Base-by-base conservation (phyloP, 2,888 invertebrate genomes). In the Eumacrocentrus americanus region DNA sequence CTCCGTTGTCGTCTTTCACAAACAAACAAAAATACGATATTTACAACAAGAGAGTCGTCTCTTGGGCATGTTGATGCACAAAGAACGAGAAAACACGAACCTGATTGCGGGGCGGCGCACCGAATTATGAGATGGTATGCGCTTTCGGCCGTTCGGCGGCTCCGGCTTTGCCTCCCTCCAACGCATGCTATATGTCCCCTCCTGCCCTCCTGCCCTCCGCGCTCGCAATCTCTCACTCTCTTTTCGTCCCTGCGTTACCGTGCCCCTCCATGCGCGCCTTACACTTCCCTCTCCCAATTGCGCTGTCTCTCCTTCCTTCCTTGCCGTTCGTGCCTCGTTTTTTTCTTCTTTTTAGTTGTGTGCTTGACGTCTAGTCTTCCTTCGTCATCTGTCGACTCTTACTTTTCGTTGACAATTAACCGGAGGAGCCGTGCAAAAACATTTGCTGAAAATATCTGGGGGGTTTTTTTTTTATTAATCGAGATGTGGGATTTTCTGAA, bases 91-190 rank as follows among this genome's bases (percentile, higher is more conserved):
- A 70, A 73, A 67, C 74, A 76, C 77, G 76, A 77, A 76, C 74
- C 77, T 77, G 75, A 75, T 75, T 75, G 75, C 76, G 75, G 73
- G 72, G 76, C 77, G 76, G 78, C 76, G 72, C 74, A 75, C 77
- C 74, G 78, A 78, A 76, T 76, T 76, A 76, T 78, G 76, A 72
- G 69, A 72, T 72, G 74, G 75, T 75, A 71, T 75, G 71, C 76
- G 74, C 77, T 77, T 74, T 77, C 74, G 72, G 72, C 69, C 68
- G 68, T 69, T 66, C 67, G 62, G 55, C 55, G 55, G 60, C 60
- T 60, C 42, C 55, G 47, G 48, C 56, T 57, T 65, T 66, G 58
- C 62, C 67, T 66, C 67, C 70, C 67, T 42, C 66, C 42, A 47
- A 22, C 25, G 42, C 34, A 46, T 65, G 66, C 51, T 9, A 64